Conservation (phyloP, 2,888 invertebrate genomes). For the Amblyjoppa fuscipennis region DNA sequence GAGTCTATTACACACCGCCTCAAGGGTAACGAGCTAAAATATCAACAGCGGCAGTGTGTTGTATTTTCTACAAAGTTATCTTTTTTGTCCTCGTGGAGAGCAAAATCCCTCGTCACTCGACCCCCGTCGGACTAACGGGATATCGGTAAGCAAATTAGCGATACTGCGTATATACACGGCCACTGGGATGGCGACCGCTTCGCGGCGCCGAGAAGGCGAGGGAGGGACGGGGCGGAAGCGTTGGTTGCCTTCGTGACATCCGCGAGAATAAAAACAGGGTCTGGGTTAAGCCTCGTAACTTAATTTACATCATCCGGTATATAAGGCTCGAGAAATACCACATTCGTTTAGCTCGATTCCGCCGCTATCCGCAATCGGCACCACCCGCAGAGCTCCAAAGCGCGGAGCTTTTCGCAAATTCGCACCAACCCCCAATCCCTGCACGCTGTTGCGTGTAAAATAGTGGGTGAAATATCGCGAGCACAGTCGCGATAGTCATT, state of each 20-base stretch:
- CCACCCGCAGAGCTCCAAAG: constrained; percentile 15
- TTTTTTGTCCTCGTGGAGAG: constrained; percentile 16
- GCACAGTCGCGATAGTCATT: constrained; percentile 24
- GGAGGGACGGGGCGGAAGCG: not conserved
- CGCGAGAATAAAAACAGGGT: constrained; percentile 75
- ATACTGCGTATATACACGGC: constrained; percentile 42
- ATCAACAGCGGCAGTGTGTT: too few relatives aligned
- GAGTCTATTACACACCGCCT: too few relatives aligned
- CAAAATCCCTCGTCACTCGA: constrained; percentile 51
- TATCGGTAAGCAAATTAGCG: constrained; percentile 80
- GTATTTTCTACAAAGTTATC: not conserved
- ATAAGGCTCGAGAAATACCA: constrained; percentile 69
- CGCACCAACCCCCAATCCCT: not conserved
- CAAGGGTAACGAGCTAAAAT: too few relatives aligned
- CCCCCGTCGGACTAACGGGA: constrained; percentile 76
- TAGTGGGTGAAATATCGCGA: not conserved
- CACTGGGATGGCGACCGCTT: not conserved
- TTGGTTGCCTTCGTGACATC: not conserved
- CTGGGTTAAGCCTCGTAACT: constrained; percentile 79
- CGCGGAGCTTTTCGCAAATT: constrained; percentile 9
- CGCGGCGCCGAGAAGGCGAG: constrained; percentile 7
- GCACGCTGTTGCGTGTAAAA: not conserved
- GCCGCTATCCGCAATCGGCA: constrained; percentile 22
- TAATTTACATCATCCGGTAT: constrained; percentile 78
- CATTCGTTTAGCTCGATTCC: constrained; percentile 63